Evolutionary conservation across 1,140 invertebrate species (phyloP).

Genomic region (Hypsibius dujardini): DNA sequence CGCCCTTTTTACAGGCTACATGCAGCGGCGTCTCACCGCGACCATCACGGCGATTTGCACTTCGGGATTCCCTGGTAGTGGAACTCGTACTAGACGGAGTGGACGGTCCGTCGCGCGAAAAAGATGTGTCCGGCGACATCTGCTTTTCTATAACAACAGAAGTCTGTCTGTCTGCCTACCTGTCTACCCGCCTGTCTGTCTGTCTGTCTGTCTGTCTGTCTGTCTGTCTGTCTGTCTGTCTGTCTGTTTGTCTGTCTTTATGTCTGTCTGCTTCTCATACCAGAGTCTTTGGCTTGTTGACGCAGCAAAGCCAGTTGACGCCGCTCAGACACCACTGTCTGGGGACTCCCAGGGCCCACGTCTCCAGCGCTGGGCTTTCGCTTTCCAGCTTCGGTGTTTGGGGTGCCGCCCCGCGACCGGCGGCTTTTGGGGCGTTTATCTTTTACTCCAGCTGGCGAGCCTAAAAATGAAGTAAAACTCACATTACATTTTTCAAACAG

Average conservation of each 20-base stretch:
- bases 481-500: too few relatives aligned
- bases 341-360: neutral
- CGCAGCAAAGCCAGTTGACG: constrained; percentile 23
- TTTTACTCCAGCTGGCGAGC: too few relatives aligned
- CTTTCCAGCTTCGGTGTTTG: neutral
- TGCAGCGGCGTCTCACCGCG: constrained; percentile 56
- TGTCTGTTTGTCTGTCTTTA: too few relatives aligned
- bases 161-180: too few relatives aligned
- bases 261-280: too few relatives aligned
- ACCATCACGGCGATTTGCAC: constrained; percentile 42
- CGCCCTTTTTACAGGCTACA: constrained; percentile 53
- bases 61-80: neutral
- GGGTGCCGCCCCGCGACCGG: neutral
- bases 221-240: too few relatives aligned
- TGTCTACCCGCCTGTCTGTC: too few relatives aligned
- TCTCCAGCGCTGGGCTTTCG: neutral
- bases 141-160: constrained; percentile 13
- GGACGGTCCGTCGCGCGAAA: neutral
- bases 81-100: neutral
- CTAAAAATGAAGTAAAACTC: too few relatives aligned
- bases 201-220: too few relatives aligned
- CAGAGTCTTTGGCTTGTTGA: constrained; percentile 20
- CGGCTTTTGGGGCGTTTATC: too few relatives aligned
- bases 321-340: constrained; percentile 22
- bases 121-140: neutral